Evolutionary conservation across 1,140 invertebrate species (phyloP).

Genomic region (Yoshiicerus persimilis): DNA sequence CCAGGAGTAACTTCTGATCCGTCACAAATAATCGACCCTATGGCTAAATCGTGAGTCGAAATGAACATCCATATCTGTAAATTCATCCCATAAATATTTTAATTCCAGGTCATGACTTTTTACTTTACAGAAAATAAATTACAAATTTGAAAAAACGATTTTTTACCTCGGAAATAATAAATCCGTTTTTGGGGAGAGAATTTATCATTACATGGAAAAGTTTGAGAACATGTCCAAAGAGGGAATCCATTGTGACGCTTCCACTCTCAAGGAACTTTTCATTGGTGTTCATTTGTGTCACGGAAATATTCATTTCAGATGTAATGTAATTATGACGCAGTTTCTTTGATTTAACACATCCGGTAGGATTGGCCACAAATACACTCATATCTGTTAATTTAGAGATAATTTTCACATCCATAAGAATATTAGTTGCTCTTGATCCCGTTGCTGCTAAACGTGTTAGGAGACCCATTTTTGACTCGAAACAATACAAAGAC

Average conservation of each 20-base stretch:
- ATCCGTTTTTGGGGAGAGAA: conserved; percentile 22
- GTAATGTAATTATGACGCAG: background rate
- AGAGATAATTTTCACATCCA: conserved; percentile 35
- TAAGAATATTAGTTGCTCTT: conserved; percentile 18
- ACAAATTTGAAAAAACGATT: too few species aligned
- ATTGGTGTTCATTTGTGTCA: background rate
- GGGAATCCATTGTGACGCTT: background rate
- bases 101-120: too few species aligned
- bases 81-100: background rate
- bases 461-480: conserved; percentile 35
- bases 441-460: conserved; percentile 37
- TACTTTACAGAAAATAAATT: too few species aligned
- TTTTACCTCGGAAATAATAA: conserved; percentile 16
- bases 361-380: conserved; percentile 32
- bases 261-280: background rate
- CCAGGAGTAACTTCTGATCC: background rate
- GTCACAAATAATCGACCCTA: background rate
- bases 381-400: conserved; percentile 42
- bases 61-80: conserved; percentile 46
- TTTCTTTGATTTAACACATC: background rate
- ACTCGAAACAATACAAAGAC: conserved; percentile 42
- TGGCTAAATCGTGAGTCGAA: background rate
- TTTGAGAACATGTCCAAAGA: conserved; percentile 34
- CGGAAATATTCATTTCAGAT: background rate
- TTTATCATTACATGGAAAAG: conserved; percentile 35